phyloP scores from a whole-genome alignment of 35 echinoderm and acorn worm species.

The Apostichopus californicus region DNA sequence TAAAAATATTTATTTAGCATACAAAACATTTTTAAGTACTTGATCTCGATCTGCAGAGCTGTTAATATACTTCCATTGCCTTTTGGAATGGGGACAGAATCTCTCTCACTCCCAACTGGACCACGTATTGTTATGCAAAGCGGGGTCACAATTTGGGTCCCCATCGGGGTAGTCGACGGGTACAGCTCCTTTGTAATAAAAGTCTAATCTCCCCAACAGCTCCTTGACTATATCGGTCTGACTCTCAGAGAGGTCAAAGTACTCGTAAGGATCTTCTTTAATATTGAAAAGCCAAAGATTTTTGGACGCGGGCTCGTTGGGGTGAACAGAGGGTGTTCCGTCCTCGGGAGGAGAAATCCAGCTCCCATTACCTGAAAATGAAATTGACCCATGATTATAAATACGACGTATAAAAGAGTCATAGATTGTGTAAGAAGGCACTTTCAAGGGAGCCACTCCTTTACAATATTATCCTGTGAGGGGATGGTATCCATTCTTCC shows the following conservation, averaged over 20 bases:
- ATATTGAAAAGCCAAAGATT: conserved; percentile 88
- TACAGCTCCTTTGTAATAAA: conserved; percentile 60
- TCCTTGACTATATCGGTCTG: conserved; percentile 58
- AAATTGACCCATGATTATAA: background rate
- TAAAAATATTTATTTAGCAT: no score
- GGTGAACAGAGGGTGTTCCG: conserved; percentile 54
- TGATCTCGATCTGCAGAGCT: no score
- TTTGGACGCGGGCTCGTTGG: conserved; percentile 60
- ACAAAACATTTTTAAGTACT: no score
- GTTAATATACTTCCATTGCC: no score
- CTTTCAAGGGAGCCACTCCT: no score
- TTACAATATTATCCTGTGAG: no score
- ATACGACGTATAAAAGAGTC: no score
- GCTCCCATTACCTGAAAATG: conserved; percentile 68
- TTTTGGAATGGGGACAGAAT: no score
- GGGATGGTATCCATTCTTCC: no score
- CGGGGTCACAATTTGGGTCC: conserved; percentile 70
- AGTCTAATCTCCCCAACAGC: conserved; percentile 56
- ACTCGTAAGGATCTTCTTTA: conserved; percentile 75
- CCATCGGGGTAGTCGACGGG: conserved; percentile 66
- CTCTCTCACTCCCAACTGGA: conserved; percentile 58
- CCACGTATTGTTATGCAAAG: conserved; percentile 81
- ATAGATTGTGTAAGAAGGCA: no score
- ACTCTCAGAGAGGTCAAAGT: conserved; percentile 66
- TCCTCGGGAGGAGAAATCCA: conserved; percentile 91